These are phyloP conservation scores for Creontiades dilutus DNA, from an alignment of 2,888 invertebrate genomes.

Conservation along the genomic window DNA sequence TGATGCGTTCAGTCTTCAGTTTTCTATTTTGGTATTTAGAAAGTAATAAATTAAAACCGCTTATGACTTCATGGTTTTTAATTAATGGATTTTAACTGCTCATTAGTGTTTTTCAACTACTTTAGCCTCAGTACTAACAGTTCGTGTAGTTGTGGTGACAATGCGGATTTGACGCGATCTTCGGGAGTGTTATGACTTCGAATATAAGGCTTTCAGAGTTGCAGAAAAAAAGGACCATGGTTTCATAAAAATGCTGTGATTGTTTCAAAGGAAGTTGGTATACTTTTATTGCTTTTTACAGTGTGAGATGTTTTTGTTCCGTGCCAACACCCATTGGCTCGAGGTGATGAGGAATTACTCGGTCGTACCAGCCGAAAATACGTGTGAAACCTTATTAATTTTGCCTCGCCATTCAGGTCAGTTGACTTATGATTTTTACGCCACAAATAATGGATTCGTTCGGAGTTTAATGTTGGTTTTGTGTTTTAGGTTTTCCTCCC, in stretches of 20 bases:
- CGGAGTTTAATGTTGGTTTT: slow-evolving; percentile 55
- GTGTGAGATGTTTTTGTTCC: slow-evolving; percentile 38
- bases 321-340: slow-evolving; percentile 59
- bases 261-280: not conserved
- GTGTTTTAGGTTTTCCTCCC: slow-evolving; percentile 53
- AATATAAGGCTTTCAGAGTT: not conserved
- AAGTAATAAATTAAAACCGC: slow-evolving; percentile 72
- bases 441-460: not conserved
- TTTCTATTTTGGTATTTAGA: slow-evolving; percentile 75
- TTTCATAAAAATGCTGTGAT: slow-evolving; percentile 2
- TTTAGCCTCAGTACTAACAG: slow-evolving; percentile 17
- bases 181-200: not conserved
- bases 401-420: slow-evolving; percentile 65
- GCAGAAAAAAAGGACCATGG: not conserved
- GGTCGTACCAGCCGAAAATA: slow-evolving; percentile 31
- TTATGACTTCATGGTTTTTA: slow-evolving; percentile 60
- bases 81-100: slow-evolving; percentile 41
- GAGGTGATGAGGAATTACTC: slow-evolving; percentile 43
- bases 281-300: not conserved
- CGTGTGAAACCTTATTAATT: slow-evolving; percentile 61
- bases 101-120: slow-evolving; percentile 36
- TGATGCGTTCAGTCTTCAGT: slow-evolving; percentile 71
- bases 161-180: slow-evolving; percentile 38
- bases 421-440: slow-evolving; percentile 61
- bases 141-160: slow-evolving; percentile 31